These are phyloP conservation scores for Mormoops blainvillei DNA, from an alignment of 2,113 vertebrate genomes.

Conservation along the genomic window DNA sequence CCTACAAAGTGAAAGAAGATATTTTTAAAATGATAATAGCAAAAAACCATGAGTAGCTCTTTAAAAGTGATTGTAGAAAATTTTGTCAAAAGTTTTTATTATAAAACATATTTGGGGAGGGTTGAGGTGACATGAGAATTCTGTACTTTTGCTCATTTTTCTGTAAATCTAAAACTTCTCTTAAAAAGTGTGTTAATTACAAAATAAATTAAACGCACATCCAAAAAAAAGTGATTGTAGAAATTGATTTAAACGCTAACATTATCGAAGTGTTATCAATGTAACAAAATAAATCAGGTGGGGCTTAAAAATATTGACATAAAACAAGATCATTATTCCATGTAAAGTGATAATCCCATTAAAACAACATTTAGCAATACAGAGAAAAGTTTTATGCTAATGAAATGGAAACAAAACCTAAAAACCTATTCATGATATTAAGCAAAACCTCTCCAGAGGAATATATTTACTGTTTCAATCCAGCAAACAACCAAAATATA, in stretches of 20 bases:
- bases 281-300: neutral
- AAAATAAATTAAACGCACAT: neutral
- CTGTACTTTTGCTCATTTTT: neutral
- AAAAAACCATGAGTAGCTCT: neutral
- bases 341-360: neutral
- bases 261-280: neutral
- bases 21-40: neutral
- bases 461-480: neutral
- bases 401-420: constrained; percentile 32
- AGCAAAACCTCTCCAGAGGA: neutral
- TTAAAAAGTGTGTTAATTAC: neutral
- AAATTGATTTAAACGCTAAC: neutral
- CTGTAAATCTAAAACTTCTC: neutral
- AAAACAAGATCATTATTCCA: neutral
- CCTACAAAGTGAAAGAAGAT: neutral
- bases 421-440: neutral
- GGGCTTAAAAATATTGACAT: neutral
- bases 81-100: neutral
- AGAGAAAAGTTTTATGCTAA: neutral
- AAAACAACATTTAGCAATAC: neutral
- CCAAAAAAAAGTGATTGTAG: too few relatives aligned
- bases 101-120: neutral
- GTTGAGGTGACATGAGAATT: neutral
- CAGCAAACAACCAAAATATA: neutral
- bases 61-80: neutral